Conservation (phyloP, 2,113 vertebrate species). For the Pseudois nayaur region DNA sequence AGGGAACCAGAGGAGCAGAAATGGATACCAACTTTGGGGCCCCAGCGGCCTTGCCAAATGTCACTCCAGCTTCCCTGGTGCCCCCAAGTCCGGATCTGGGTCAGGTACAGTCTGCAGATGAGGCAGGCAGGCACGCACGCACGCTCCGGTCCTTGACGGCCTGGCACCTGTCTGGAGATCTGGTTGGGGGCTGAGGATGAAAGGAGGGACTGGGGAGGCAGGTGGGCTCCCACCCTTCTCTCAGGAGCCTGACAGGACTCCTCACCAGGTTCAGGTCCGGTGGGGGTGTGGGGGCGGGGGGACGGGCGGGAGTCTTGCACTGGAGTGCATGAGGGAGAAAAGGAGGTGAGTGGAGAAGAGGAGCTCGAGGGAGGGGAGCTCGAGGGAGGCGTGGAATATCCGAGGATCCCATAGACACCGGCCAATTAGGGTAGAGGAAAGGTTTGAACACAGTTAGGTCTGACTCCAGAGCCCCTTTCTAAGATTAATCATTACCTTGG, state of each 20-base stretch:
- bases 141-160: background rate
- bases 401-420: background rate
- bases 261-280: too few species aligned
- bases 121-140: background rate
- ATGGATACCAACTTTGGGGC: background rate
- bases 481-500: background rate
- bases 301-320: background rate
- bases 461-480: background rate
- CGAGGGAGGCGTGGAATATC: rapidly evolving
- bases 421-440: background rate
- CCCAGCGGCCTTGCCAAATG: background rate
- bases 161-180: background rate
- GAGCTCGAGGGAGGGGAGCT: background rate
- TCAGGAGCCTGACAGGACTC: background rate
- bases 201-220: background rate
- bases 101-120: background rate
- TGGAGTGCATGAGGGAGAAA: too few species aligned
- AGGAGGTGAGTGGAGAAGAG: background rate
- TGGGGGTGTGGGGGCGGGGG: background rate
- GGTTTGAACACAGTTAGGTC: background rate
- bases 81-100: background rate
- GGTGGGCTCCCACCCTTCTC: background rate
- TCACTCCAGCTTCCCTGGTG: background rate
- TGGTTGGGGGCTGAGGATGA: background rate
- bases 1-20: background rate